Evolutionary conservation across 2,888 invertebrate genomes (phyloP).

Genomic region (Scelioninae gen. 1): DNA sequence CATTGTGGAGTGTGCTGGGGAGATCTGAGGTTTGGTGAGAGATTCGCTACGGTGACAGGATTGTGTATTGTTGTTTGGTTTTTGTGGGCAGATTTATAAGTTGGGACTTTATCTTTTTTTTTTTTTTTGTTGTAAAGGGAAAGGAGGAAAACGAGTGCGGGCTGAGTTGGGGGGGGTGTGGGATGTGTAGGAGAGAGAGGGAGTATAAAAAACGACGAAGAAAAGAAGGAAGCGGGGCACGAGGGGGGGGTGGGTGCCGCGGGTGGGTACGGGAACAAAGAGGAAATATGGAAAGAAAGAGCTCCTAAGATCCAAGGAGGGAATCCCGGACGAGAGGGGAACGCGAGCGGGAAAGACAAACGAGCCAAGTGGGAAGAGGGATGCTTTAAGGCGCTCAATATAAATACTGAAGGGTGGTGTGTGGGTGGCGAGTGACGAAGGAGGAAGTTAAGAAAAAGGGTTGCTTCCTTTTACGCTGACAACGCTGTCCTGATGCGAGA

Average conservation of each 20-base stretch:
- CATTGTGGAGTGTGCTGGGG: slow-evolving; percentile 25
- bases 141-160: too few relatives aligned
- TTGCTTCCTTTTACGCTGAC: too few relatives aligned
- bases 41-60: too few relatives aligned
- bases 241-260: slow-evolving; percentile 35
- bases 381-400: slow-evolving; percentile 85
- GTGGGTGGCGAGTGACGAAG: slow-evolving; percentile 71
- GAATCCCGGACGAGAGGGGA: slow-evolving; percentile 52
- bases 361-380: slow-evolving; percentile 75
- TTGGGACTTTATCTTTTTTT: too few relatives aligned
- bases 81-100: too few relatives aligned
- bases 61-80: too few relatives aligned
- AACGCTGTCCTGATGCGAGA: too few relatives aligned
- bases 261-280: slow-evolving; percentile 55
- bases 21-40: too few relatives aligned
- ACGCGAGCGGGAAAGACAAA: slow-evolving; percentile 74
- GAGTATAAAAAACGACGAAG: slow-evolving; percentile 82
- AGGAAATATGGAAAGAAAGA: slow-evolving; percentile 70
- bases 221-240: slow-evolving; percentile 56
- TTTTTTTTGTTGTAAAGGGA: too few relatives aligned
- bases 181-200: too few relatives aligned
- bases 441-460: too few relatives aligned
- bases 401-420: slow-evolving; percentile 79
- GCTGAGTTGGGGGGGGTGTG: too few relatives aligned
- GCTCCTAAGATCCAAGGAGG: slow-evolving; percentile 63